Base-by-base conservation (phyloP, 2,797 vertebrate species). In the Galagoides demidoff region DNA sequence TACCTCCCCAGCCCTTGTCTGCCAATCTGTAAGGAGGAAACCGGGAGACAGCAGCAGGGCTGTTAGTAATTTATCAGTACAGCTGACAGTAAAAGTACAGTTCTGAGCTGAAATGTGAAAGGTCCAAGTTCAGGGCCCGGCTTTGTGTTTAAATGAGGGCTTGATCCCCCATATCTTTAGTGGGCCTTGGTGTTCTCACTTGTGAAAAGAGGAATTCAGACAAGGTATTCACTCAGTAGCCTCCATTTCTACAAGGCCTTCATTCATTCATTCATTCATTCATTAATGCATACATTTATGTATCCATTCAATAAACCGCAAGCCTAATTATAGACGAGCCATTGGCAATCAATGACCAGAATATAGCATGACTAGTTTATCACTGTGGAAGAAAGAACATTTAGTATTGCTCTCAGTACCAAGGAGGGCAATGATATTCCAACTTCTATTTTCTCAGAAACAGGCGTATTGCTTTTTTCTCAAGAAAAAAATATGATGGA, bases 21-120 rank as follows among this genome's bases (percentile, higher is more conserved):
- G 94, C 88, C 85, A 45, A 74, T 88, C 89, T 27, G 64, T 34
- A 59, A 70, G 88, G 73, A 90, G 79, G 20, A 79, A 96, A 34
- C 78, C 45, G 34, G 0, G 49, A 88, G 90, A 64, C 85, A 31
- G 27, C 29, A 73, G 71, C 78, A 90, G 74, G 3, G 0, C 59
- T 19, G 34, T 13, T 76, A 20, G 66, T 49, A 11, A 94, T 39
- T 83, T 73, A 90, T 93, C 73, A n/a, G 68, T 22, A 49, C 7
- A 64, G 66, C 59, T 37, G 31, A 55, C 37, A 55, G 73, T 19
- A 59, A 64, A 70, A 63, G 45, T 34, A 78, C 6, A 71, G 16
- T 12, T 57, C 45, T 59, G 37, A 52, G 29, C 5, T 57, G 68
- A 76, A 79, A 29, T 1, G 0, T 17, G 17, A 78, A 78, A 68